phyloP scores from a whole-genome alignment of 2,888 invertebrate species.

The Galeopsomyia nigrocyanea region DNA sequence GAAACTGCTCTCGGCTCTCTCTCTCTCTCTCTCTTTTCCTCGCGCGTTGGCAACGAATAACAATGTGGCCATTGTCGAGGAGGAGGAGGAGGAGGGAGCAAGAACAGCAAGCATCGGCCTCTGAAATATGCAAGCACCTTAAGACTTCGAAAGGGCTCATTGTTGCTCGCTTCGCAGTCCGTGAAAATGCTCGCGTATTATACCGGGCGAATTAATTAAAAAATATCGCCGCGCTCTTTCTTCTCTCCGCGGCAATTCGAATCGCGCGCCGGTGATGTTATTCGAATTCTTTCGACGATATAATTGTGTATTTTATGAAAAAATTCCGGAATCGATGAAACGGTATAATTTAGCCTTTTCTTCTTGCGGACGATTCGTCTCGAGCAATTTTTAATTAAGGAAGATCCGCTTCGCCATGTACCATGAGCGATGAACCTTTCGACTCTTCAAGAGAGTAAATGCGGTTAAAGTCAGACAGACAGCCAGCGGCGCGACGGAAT shows the following conservation, averaged over 20 bases:
- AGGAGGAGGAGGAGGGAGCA: slow-evolving; percentile 28
- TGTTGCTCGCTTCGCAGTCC: slow-evolving; percentile 47
- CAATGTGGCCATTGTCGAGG: slow-evolving; percentile 64
- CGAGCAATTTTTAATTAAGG: slow-evolving; percentile 23
- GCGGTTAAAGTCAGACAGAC: no score
- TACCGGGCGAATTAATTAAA: slow-evolving; percentile 46
- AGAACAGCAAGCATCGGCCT: slow-evolving; percentile 55
- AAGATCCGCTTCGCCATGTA: not conserved
- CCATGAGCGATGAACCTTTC: no score
- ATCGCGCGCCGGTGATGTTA: slow-evolving; percentile 30
- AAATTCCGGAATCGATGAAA: slow-evolving; percentile 27
- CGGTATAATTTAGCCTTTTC: slow-evolving; percentile 13
- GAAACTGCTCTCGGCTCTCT: slow-evolving; percentile 12
- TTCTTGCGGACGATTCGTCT: not conserved
- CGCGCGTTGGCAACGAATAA: slow-evolving; percentile 60
- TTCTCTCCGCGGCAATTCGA: not conserved
- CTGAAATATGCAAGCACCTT: slow-evolving; percentile 62
- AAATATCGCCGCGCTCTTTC: slow-evolving; percentile 32
- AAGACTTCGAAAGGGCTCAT: slow-evolving; percentile 46
- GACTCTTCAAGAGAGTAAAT: no score
- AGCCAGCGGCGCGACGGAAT: no score
- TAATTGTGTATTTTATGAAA: slow-evolving; percentile 41
- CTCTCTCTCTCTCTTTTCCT: slow-evolving; percentile 21
- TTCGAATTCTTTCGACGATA: slow-evolving; percentile 19
- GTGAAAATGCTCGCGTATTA: slow-evolving; percentile 40